Evolutionary conservation across 2,797 vertebrate genomes (phyloP).

Genomic region (Emys orbicularis): DNA sequence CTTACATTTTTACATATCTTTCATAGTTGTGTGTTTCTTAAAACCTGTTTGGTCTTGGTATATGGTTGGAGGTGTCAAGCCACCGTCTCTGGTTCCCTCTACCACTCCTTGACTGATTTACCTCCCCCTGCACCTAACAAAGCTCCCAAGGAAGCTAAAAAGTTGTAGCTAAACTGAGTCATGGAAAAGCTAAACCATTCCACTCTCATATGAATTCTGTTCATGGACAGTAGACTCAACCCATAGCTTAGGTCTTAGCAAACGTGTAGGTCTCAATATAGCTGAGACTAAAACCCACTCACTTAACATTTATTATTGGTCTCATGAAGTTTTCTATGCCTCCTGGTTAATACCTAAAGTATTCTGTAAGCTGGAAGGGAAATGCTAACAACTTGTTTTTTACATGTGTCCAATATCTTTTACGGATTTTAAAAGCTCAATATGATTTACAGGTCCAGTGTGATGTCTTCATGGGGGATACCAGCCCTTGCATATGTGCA

Average conservation of each 20-base stretch:
- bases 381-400: background rate
- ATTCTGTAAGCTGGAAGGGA: background rate
- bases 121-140: slow-evolving; percentile 61
- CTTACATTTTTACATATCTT: background rate
- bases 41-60: slow-evolving; percentile 54
- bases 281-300: background rate
- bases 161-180: slow-evolving; percentile 63
- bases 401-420: fast-evolving
- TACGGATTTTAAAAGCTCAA: background rate
- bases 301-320: background rate
- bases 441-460: fast-evolving
- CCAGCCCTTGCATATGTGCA: background rate
- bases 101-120: slow-evolving; percentile 62
- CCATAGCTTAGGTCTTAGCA: background rate
- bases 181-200: slow-evolving; percentile 33
- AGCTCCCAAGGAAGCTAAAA: slow-evolving; percentile 48
- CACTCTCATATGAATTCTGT: background rate
- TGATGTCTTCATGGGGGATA: background rate
- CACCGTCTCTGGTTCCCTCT: slow-evolving; percentile 60
- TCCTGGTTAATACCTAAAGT: background rate
- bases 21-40: background rate
- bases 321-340: fast-evolving
- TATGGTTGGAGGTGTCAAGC: slow-evolving; percentile 44
- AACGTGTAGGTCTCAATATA: background rate
- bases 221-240: background rate